Base-by-base conservation (phyloP, 2,888 invertebrate genomes). In the Frankliniella fusca region DNA sequence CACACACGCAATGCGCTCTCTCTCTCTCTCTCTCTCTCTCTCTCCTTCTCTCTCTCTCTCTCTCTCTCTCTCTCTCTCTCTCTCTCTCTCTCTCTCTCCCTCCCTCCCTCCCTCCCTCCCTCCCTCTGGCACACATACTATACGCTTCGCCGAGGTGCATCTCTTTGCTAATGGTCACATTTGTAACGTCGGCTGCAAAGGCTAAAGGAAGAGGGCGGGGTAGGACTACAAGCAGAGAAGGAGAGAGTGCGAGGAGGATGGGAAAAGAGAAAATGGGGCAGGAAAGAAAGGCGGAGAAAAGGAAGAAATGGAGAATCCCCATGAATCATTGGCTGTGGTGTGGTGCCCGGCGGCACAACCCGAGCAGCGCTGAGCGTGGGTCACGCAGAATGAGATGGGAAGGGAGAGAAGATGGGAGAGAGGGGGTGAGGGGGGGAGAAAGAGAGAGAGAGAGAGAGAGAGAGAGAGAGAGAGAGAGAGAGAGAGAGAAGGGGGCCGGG, bases 111-210 rank as follows among this genome's bases (percentile, higher is more conserved):
- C 3, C 38, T 5, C 38, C 38, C 38, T 3, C 3, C 38, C 38
- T 38, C 38, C 5, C 54, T 15, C 54, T 54, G 54, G 18, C 54
- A 54, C 54, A 54, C 54, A 18, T 18, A 54, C 54, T 54, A 54
- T 38, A 54, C 54, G 8, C 54, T 54, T 12, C 80, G 81, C 82
- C 48, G 50, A 82, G 80, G 81, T 61, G 70, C 70, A 12, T 76
- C 70, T 76, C 70, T 23, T 76, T 76, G 27, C 70, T 76, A 76
- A 76, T 76, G 70, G 70, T 27, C 70, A 27, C 70, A 76, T 76
- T 76, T 76, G 70, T 76, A 76, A 76, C n/a, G 70, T 76, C 61
- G n/a, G 61, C 61, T 15, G 61, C 18, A 61, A 18, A 61, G 38
- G 38, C 61, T 61, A n/a, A 20, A 0, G 61, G 61, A 38, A 38